These are phyloP conservation scores for Cryptoprocta ferox DNA, from an alignment of 2,797 vertebrate genomes.

Conservation along the genomic window DNA sequence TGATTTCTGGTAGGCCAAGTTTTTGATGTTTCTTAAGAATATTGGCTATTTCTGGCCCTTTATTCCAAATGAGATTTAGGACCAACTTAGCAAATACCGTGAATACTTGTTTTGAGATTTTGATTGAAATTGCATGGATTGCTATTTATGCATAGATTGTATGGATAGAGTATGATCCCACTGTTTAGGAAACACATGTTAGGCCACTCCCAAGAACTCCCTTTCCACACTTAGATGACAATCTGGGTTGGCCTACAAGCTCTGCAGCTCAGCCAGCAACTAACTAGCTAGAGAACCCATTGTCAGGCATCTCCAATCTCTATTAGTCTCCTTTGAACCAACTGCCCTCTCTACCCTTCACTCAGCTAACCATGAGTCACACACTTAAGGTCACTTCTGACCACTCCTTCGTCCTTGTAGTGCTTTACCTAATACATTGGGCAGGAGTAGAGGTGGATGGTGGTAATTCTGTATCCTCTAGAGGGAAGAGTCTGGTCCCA, in stretches of 20 bases:
- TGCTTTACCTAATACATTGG: neutral
- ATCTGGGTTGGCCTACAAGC: neutral
- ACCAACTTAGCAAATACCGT: neutral
- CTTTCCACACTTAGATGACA: neutral
- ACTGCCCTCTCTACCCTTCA: neutral
- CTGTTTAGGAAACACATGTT: neutral
- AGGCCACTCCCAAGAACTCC: neutral
- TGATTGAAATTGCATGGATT: neutral
- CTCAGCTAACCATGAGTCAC: neutral
- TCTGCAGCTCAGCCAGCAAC: neutral
- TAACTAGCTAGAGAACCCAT: neutral
- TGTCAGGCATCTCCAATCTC: neutral
- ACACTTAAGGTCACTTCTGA: neutral
- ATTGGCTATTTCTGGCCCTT: neutral
- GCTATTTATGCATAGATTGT: neutral
- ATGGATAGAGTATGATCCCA: neutral
- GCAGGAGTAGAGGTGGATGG: neutral
- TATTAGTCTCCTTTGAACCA: neutral
- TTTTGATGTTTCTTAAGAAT: neutral
- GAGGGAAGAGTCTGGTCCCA: neutral
- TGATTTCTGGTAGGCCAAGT: neutral
- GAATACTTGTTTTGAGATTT: slow-evolving; percentile 18
- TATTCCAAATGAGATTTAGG: neutral
- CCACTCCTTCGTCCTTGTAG: neutral
- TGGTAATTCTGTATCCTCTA: neutral